Evolutionary conservation across 2,888 invertebrate species (phyloP), one percentile per base, ranked within the genome.

Genomic region (Cheilosia urbana): DNA sequence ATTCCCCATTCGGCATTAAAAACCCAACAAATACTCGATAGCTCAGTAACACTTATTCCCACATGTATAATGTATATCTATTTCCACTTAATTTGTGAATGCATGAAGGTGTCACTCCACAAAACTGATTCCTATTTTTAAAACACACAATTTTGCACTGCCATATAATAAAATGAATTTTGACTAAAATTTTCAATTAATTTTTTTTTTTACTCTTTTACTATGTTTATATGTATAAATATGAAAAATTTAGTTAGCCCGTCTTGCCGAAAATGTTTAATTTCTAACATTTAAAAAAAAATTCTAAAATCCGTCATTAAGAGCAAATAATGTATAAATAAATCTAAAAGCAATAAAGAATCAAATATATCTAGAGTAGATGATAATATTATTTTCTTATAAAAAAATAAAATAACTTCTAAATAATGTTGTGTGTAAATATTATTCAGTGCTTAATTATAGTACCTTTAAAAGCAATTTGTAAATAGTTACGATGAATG

Each of bases 51-150:
- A 24, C 37, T 27, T 24, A 55, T n/a, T 1, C 9, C 15, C 37
- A 53, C 9, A 34, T 5, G 30, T 21, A n/a, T n/a, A n/a, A n/a
- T n/a, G n/a, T 45, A 37, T 15, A 2, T n/a, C 24, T 68, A 0
- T 27, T 30, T 34, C 37, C 42, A 21, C 45, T 17, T 19, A 9
- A 2, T 17, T 47, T 19, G 17, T 47, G 11, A 24, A 51, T 47
- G 71, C 58, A 76, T 76, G 63, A 76, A 76, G 75, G 79, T 71
- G 75, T 66, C 34, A 76, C 69, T 79, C 79, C 79, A 76, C 53
- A 71, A 79, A 69, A 75, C 84, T 79, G 84, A 84, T 84, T 84
- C 84, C 84, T 84, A 84, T 84, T 83, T 79, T 72, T 53, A 62
- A 47, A 65, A 75, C 63, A 73, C 71, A 75, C 71, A 75, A 79